A percentile compares a stretch with the other conserved stretches of the same genome.
phyloP scores from a whole-genome alignment of 2,797 vertebrate genomes.

The Coregonus suidteri region DNA sequence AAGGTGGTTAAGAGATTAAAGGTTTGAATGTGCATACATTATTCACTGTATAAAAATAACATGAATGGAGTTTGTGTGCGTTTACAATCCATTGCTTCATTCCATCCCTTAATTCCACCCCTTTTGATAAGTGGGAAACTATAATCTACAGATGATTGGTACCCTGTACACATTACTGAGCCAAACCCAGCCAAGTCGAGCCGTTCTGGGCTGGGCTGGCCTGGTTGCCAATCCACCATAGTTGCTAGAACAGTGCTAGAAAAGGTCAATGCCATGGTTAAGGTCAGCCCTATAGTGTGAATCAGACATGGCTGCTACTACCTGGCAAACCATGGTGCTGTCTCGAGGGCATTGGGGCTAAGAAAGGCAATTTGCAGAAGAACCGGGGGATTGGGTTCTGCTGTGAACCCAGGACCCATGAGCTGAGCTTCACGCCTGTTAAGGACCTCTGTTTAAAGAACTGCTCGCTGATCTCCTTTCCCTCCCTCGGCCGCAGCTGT shows the following conservation, averaged over 20 bases:
- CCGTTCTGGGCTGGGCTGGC: too few relatives aligned
- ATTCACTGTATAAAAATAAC: too few relatives aligned
- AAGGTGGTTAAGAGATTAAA: too few relatives aligned
- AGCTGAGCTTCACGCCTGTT: not conserved
- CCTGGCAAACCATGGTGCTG: not conserved
- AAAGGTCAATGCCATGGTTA: not conserved
- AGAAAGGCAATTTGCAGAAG: not conserved
- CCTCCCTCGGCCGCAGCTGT: slow-evolving; percentile 7
- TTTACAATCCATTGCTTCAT: too few relatives aligned
- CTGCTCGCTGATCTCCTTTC: slow-evolving; percentile 12
- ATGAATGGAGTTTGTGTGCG: too few relatives aligned
- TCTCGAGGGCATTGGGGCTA: not conserved
- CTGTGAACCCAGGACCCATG: not conserved
- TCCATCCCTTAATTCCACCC: too few relatives aligned
- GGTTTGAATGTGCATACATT: too few relatives aligned
- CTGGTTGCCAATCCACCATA: not conserved
- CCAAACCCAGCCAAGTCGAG: too few relatives aligned
- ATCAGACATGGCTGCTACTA: not conserved
- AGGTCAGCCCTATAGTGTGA: not conserved
- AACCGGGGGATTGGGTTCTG: not conserved
- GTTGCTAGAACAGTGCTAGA: not conserved
- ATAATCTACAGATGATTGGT: too few relatives aligned
- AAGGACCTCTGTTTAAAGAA: not conserved
- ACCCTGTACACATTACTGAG: too few relatives aligned
- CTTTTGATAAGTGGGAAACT: too few relatives aligned